Conservation (phyloP, 2,797 vertebrate genomes). For the Danio kyathit region DNA sequence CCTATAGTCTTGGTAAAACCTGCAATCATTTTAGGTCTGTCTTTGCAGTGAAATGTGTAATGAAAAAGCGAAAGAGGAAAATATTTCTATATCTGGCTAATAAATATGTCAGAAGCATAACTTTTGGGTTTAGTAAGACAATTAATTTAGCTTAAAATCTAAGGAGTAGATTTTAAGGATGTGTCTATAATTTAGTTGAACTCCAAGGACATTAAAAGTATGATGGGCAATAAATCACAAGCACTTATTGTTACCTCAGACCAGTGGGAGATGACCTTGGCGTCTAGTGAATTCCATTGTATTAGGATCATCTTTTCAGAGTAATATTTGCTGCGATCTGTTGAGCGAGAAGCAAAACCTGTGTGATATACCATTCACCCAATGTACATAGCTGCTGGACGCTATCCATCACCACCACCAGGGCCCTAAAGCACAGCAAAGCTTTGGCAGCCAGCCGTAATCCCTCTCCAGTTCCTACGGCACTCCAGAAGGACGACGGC, state of each 20-base stretch:
- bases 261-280: constrained; percentile 21
- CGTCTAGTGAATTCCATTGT: constrained; percentile 24
- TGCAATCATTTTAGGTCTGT: neutral
- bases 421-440: constrained; percentile 70
- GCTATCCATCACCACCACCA: constrained; percentile 75
- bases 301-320: constrained; percentile 12
- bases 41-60: neutral
- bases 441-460: constrained; percentile 68
- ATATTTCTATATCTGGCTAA: neutral
- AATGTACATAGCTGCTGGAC: constrained; percentile 72
- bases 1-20: neutral
- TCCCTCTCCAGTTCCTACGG: constrained; percentile 66
- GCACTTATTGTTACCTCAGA: constrained; percentile 40
- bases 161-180: constrained; percentile 33
- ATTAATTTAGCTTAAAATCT: neutral
- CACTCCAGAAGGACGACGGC: constrained; percentile 55
- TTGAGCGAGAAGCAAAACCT: constrained; percentile 10
- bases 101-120: neutral
- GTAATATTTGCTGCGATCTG: neutral
- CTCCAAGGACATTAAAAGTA: constrained; percentile 11
- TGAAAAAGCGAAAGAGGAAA: constrained; percentile 6
- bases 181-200: constrained; percentile 31
- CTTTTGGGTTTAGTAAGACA: neutral
- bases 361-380: constrained; percentile 51
- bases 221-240: constrained; percentile 21